Evolutionary conservation across 37 sponge, comb jelly and placozoan genomes (phyloP).

Genomic region (Amphimedon queenslandica): DNA sequence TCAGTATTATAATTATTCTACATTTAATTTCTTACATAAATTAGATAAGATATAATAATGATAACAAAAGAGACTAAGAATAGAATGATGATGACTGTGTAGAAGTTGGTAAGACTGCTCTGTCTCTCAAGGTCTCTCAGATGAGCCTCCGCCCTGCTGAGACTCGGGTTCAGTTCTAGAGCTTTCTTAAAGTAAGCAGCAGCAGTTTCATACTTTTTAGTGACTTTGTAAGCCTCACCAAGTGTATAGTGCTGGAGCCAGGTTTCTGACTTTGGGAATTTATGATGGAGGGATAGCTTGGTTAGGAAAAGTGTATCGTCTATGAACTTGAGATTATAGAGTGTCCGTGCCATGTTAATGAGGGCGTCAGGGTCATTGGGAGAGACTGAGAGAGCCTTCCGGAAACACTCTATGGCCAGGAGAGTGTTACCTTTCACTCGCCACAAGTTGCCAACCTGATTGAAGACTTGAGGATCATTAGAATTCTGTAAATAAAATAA

Average conservation of each 20-base stretch:
- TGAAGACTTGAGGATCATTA: slow-evolving; percentile 28
- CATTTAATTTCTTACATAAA: too few species aligned
- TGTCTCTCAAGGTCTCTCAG: slow-evolving; percentile 57
- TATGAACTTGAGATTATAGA: slow-evolving; percentile 68
- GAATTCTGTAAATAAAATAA: neutral
- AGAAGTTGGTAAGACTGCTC: slow-evolving; percentile 44
- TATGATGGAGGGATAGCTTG: slow-evolving; percentile 61
- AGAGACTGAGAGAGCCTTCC: slow-evolving; percentile 60
- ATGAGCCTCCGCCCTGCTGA: slow-evolving; percentile 67
- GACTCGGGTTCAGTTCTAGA: slow-evolving; percentile 67
- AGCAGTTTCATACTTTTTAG: slow-evolving; percentile 68
- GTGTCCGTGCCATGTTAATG: slow-evolving; percentile 79
- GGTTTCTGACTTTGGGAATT: slow-evolving; percentile 37
- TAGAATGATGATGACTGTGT: slow-evolving; percentile 66
- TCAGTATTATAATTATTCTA: too few species aligned
- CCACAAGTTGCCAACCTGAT: slow-evolving; percentile 90
- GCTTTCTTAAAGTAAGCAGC: slow-evolving; percentile 60
- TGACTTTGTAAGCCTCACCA: slow-evolving; percentile 73
- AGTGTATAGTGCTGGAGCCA: slow-evolving; percentile 89
- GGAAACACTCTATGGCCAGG: slow-evolving; percentile 81
- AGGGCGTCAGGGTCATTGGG: slow-evolving; percentile 75
- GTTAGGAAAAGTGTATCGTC: slow-evolving; percentile 69
- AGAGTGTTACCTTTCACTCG: slow-evolving; percentile 80
- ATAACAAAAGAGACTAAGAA: slow-evolving; percentile 41
- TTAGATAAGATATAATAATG: slow-evolving; percentile 41